A percentile compares a stretch with the other conserved stretches of the same genome.
Evolutionary conservation across 2,888 invertebrate species (phyloP).

Genomic region (Orgyia antiqua): DNA sequence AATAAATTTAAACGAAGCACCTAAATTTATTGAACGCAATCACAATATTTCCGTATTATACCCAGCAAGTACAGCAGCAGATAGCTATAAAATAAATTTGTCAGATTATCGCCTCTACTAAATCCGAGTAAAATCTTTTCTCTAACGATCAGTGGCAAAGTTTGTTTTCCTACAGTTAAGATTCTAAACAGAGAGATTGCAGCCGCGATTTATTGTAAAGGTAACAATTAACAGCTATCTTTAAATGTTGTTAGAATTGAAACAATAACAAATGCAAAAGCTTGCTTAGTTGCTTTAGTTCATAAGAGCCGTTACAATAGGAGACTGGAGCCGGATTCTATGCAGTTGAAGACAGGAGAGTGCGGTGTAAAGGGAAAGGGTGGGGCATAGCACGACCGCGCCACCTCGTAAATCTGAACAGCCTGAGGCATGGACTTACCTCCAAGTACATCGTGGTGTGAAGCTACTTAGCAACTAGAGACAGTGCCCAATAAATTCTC

Average conservation of each 20-base stretch:
- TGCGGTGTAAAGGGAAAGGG: constrained; percentile 28
- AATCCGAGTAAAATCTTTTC: constrained; percentile 22
- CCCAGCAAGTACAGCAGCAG: constrained; percentile 12
- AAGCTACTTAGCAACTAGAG: constrained; percentile 45
- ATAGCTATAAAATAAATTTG: constrained; percentile 24
- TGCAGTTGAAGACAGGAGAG: constrained; percentile 21
- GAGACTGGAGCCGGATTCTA: constrained; percentile 43
- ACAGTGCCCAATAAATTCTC: constrained; percentile 45
- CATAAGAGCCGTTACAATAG: constrained; percentile 58
- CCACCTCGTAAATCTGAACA: constrained; percentile 60
- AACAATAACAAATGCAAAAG: constrained; percentile 37
- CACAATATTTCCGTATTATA: constrained; percentile 13
- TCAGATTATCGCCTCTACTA: constrained; percentile 20
- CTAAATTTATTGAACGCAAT: constrained; percentile 16
- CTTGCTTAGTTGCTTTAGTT: constrained; percentile 38
- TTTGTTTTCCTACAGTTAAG: constrained; percentile 16
- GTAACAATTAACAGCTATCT: constrained; percentile 43
- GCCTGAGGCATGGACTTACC: constrained; percentile 43
- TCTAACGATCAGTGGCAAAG: constrained; percentile 21
- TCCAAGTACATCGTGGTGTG: constrained; percentile 31
- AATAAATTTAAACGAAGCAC: constrained; percentile 8
- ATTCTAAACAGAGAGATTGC: constrained; percentile 17
- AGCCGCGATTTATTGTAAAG: too few species aligned
- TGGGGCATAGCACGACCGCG: constrained; percentile 48
- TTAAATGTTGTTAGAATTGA: constrained; percentile 39